Percentiles rank a stretch among this genome's conserved stretches.
Conservation (phyloP, 2,888 invertebrate genomes). For the Drosophila mimetica region DNA sequence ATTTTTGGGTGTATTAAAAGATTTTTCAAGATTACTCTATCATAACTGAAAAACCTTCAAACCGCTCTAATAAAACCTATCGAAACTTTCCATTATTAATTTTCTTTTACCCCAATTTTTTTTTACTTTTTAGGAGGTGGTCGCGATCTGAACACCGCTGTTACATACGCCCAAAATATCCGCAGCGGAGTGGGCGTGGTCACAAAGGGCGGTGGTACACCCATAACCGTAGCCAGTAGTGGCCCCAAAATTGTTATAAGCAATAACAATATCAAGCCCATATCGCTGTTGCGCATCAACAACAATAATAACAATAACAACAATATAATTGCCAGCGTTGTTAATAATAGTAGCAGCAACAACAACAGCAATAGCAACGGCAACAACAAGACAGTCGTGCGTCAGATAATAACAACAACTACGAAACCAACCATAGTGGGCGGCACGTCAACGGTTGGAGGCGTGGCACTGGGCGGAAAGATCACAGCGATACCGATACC, state of each 20-base stretch:
- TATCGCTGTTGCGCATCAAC: constrained; percentile 45
- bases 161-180: constrained; percentile 86
- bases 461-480: constrained; percentile 29
- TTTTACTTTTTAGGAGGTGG: constrained; percentile 88
- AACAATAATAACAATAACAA: constrained; percentile 38
- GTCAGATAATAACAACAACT: constrained; percentile 17
- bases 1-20: too few relatives aligned
- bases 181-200: constrained; percentile 78
- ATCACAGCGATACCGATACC: constrained; percentile 23
- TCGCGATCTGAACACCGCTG: constrained; percentile 93
- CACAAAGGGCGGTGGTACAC: constrained; percentile 5
- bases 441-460: constrained; percentile 44
- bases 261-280: constrained; percentile 54
- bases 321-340: constrained; percentile 10
- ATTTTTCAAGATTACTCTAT: too few relatives aligned
- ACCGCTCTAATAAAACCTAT: neutral
- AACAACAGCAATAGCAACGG: constrained; percentile 9
- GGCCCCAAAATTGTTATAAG: constrained; percentile 32
- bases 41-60: neutral
- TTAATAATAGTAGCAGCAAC: constrained; percentile 8
- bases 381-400: constrained; percentile 3
- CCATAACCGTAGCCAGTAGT: constrained; percentile 3
- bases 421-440: neutral
- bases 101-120: neutral
- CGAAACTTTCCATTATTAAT: neutral